Evolutionary conservation across 2,797 vertebrate genomes (phyloP), one percentile per base, ranked within the genome.

Genomic region (Liasis olivaceus): DNA sequence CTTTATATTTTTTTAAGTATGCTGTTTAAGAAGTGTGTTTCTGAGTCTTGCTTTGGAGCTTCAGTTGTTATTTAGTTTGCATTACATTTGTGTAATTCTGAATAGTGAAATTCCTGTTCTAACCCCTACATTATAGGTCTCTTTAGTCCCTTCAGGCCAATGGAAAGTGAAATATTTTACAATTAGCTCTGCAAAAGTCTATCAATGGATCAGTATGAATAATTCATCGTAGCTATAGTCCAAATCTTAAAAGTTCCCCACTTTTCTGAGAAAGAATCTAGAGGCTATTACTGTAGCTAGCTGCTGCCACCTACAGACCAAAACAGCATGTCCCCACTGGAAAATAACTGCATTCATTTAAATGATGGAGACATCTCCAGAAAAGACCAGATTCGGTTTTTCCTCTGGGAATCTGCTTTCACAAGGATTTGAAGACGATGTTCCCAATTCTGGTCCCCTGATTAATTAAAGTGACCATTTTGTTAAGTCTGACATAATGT

Each of bases 231-330:
- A 58, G 62, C 60, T 58, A 4, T 66, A 84, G 66, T 84, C 72
- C n/a, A 51, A 81, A 11, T 84, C 81, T 90, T 85, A 47, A 81
- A 93, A 84, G 51, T 2, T 47, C 26, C 42, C 66, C 15, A n/a
- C 42, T 84, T 88, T 13, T n/a, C 24, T 28, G 31, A 87, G 66
- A 88, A 84, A 81, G 26, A 58, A 28, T 88, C 2, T 60, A 54
- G 13, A 87, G 13, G 60, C 36, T 58, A 51, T 63, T 84, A 91
- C 5, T 88, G 13, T 56, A 93, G 89, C 69, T 59, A 62, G 69
- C 63, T 91, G 89, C 92, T 93, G 92, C 92, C 92, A 93, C 89
- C 92, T 93, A 91, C 85, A 93, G 92, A 88, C 66, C 69, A 66
- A 91, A 88, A 9, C 5, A 91, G 6, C n/a, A 17, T 84, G 51